phyloP scores from a whole-genome alignment of 2,888 invertebrate species.

The Callinectes sapidus region DNA sequence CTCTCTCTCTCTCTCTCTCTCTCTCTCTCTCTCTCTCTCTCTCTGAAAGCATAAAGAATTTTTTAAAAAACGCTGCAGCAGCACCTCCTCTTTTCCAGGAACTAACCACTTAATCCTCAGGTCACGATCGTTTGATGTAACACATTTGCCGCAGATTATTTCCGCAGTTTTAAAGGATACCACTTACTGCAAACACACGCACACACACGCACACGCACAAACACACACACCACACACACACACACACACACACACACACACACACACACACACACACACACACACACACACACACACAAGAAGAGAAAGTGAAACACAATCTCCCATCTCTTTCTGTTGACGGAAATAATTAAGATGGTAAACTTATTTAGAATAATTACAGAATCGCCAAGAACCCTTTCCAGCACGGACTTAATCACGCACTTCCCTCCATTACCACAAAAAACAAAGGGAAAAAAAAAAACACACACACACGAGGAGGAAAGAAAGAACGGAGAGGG shows the following conservation, averaged over 20 bases:
- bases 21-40: constrained; percentile 36
- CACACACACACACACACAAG: neutral
- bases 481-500: constrained; percentile 9
- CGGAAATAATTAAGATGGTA: neutral
- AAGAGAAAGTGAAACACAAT: neutral
- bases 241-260: neutral
- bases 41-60: neutral
- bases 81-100: neutral
- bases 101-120: neutral
- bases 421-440: constrained; percentile 32
- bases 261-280: neutral
- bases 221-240: neutral
- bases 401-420: neutral
- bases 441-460: too few relatives aligned
- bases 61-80: neutral
- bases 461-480: neutral
- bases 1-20: constrained; percentile 31
- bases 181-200: neutral
- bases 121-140: constrained; percentile 22
- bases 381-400: constrained; percentile 23
- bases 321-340: neutral
- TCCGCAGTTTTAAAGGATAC: constrained; percentile 8
- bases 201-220: neutral
- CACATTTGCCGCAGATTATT: constrained; percentile 6
- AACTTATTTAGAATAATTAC: neutral